Base-by-base conservation (phyloP, 2,888 invertebrate genomes). In the Caenorhabditis uteleia region DNA sequence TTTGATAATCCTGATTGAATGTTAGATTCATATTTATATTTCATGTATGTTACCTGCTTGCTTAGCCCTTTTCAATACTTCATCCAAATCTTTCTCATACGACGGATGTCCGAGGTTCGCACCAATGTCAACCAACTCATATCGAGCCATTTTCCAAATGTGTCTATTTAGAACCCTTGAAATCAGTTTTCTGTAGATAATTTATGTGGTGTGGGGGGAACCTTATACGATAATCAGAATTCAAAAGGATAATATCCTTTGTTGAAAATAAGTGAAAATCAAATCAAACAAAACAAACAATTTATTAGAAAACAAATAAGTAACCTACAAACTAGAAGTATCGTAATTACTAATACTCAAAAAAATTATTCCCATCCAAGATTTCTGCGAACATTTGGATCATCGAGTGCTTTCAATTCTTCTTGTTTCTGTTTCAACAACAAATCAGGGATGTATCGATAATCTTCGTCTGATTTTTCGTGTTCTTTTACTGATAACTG, bases 391-490 rank as follows among this genome's bases (percentile, higher is more conserved):
- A 80, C 69, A 40, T 65, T 65, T 10, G 78, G 78, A 61, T 82
- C 77, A 58, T 82, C 82, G n/a, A 82, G 68, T 10, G 72, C 66
- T 40, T 76, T 78, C 42, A 82, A 54, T 44, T 82, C 80, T 40
- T 70, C 74, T 49, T 82, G 78, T 31, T 72, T 75, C 55, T 77
- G 69, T 44, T 78, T 80, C 34, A 81, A 57, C 7, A 75, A 47
- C 25, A 75, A 44, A 43, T 82, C 82, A 1, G 82, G 80, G 40
- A 82, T 82, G 59, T 80, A 80, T 16, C 82, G 74, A 43, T 66
- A 68, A 42, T 75, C 72, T 50, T 82, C 82, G 57, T 82, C 82
- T 2, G 57, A 65, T 55, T 79, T 78, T 59, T 76, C 78, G 51
- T 82, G 78, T 25, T 74, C 70, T 55, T 82, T 82, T 23, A 82